Base-by-base conservation (phyloP, 2,888 invertebrate species). In the Alsophila aescularia region DNA sequence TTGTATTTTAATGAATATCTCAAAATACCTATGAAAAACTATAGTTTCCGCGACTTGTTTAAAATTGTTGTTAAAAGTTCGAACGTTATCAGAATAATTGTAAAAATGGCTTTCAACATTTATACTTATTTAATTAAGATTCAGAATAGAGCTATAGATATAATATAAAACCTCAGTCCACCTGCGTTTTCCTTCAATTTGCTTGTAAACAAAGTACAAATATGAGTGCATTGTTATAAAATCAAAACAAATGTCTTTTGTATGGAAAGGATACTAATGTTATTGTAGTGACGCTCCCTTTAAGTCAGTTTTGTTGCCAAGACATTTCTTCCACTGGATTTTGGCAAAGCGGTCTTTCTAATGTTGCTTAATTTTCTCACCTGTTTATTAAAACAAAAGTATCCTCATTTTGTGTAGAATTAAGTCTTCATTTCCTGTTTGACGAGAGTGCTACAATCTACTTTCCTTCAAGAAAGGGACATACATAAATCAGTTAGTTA, bases 201-300 rank as follows among this genome's bases (percentile, higher is more conserved):
- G 73, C 77, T 82, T 79, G 75, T 75, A 81, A 81, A 81, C 74
- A 79, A 83, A 89, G 90, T 89, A 87, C 89, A 88, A 87, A 85
- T 81, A 75, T 65, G 63, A 74, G 73, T 74, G 73, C 70, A 75
- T 72, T 68, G 67, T 65, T 12, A 32, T 34, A 37, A 37, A 18
- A 37, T 15, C 36, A 31, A 45, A 55, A 45, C 50, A 47, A 53
- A 42, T 42, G 24, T 35, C 24, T 31, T 13, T 48, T 37, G 0
- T 16, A 37, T 42, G 32, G 36, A 32, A 42, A 27, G 31, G 9
- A 6, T 21, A 36, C 29, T 29, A n/a, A n/a, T n/a, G n/a, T n/a
- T n/a, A n/a, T n/a, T 4, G 29, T n/a, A 8, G n/a, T 29, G 27
- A 8, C n/a, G 29, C 29, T 29, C 36, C 36, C 7, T 24, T 7